These are phyloP conservation scores for Phania funesta DNA, from an alignment of 2,888 invertebrate species.

Conservation along the genomic window DNA sequence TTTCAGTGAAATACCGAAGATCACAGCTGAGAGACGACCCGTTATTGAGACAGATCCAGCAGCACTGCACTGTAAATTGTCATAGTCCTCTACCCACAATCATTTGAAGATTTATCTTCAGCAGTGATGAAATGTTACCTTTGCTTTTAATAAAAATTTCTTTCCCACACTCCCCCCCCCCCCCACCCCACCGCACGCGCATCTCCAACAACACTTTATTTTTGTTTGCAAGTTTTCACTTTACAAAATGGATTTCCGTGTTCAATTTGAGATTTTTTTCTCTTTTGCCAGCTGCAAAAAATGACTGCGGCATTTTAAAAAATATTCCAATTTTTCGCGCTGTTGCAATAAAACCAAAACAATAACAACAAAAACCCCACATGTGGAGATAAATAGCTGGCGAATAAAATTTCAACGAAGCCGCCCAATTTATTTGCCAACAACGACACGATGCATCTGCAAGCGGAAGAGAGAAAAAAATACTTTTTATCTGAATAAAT, in stretches of 20 bases:
- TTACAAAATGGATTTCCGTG: slow-evolving; percentile 46
- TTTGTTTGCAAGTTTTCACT: slow-evolving; percentile 29
- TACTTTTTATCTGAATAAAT: slow-evolving; percentile 47
- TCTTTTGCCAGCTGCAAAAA: slow-evolving; percentile 29
- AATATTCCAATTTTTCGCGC: background rate
- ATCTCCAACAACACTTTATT: background rate
- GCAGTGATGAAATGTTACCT: too few relatives aligned
- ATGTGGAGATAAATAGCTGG: slow-evolving; percentile 27
- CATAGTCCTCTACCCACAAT: too few relatives aligned
- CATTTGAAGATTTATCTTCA: too few relatives aligned
- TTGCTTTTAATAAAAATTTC: background rate
- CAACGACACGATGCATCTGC: slow-evolving; percentile 38
- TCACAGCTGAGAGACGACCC: too few relatives aligned
- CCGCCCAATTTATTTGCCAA: slow-evolving; percentile 57
- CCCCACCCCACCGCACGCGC: background rate
- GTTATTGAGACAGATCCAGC: too few relatives aligned
- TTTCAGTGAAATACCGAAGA: too few relatives aligned
- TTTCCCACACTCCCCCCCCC: background rate
- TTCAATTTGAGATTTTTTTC: background rate
- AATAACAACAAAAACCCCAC: background rate
- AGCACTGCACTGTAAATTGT: too few relatives aligned
- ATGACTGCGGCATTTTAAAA: slow-evolving; percentile 50
- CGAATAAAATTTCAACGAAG: slow-evolving; percentile 29
- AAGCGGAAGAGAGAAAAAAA: background rate
- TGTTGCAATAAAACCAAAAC: slow-evolving; percentile 8